Evolutionary conservation across 2,888 invertebrate species (phyloP).

Genomic region (Lordiphosa fenestrarum): DNA sequence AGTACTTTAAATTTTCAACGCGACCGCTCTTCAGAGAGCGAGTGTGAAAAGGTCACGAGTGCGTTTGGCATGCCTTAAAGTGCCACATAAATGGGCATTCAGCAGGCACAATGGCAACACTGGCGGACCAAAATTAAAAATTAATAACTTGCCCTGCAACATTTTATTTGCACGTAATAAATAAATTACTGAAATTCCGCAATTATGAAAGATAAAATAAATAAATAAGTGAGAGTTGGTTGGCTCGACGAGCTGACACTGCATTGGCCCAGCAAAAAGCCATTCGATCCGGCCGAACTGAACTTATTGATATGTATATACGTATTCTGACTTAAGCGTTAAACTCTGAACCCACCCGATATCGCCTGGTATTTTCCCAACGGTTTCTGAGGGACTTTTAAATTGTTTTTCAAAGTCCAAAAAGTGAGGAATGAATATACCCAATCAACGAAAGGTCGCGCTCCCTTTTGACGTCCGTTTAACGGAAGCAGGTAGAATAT

Average conservation of each 20-base stretch:
- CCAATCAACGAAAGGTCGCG: neutral
- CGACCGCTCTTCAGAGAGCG: constrained; percentile 5
- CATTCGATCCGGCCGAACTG: too few relatives aligned
- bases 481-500: constrained; percentile 63
- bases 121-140: constrained; percentile 36
- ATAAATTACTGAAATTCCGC: constrained; percentile 73
- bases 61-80: constrained; percentile 28
- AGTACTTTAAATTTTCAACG: constrained; percentile 15
- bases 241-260: constrained; percentile 4
- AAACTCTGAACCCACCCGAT: too few relatives aligned
- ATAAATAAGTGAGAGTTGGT: neutral
- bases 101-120: constrained; percentile 25
- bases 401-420: too few relatives aligned
- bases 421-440: too few relatives aligned
- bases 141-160: constrained; percentile 42
- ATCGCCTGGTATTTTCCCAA: too few relatives aligned
- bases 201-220: constrained; percentile 39
- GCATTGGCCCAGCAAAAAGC: too few relatives aligned
- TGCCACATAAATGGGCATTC: constrained; percentile 17
- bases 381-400: too few relatives aligned
- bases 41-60: constrained; percentile 6
- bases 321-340: too few relatives aligned
- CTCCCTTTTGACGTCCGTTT: constrained; percentile 21
- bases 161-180: constrained; percentile 67
- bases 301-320: too few relatives aligned